Evolutionary conservation across 2,888 invertebrate species (phyloP).

Genomic region (Dasysyrphus albostriatus): DNA sequence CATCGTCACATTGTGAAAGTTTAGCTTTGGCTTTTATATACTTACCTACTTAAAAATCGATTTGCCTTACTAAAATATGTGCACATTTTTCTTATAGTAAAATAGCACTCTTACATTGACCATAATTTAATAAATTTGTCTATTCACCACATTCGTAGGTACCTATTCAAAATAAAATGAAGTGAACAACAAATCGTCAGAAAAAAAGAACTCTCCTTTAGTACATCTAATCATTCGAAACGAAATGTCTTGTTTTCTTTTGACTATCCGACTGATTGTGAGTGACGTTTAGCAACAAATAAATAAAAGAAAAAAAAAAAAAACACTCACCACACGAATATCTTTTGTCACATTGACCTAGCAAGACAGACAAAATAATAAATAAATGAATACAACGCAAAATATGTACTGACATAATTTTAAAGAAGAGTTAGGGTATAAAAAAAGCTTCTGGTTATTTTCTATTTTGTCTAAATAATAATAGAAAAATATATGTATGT

Average conservation of each 20-base stretch:
- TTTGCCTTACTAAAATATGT: background rate
- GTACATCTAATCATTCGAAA: conserved; percentile 13
- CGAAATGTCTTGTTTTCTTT: conserved; percentile 11
- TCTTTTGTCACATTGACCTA: conserved; percentile 60
- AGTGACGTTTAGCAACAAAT: conserved; percentile 15
- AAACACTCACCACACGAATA: conserved; percentile 32
- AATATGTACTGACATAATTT: conserved; percentile 61
- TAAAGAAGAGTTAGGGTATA: conserved; percentile 14
- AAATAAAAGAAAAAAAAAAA: conserved; percentile 9
- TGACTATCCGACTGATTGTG: conserved; percentile 11
- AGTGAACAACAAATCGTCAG: conserved; percentile 8
- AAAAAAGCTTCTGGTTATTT: conserved; percentile 8
- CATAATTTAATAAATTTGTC: conserved; percentile 10
- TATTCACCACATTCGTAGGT: background rate
- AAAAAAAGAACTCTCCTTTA: background rate
- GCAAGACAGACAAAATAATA: conserved; percentile 34
- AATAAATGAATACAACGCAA: conserved; percentile 15
- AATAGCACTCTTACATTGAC: conserved; percentile 1
- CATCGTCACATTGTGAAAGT: background rate
- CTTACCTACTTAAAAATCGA: background rate
- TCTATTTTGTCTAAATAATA: conserved; percentile 2
- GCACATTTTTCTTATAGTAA: background rate
- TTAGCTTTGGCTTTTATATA: background rate
- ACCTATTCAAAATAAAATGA: background rate
- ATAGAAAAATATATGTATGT: background rate